phyloP scores from a whole-genome alignment of 2,797 vertebrate species.

The Chloroceryle amazona region DNA sequence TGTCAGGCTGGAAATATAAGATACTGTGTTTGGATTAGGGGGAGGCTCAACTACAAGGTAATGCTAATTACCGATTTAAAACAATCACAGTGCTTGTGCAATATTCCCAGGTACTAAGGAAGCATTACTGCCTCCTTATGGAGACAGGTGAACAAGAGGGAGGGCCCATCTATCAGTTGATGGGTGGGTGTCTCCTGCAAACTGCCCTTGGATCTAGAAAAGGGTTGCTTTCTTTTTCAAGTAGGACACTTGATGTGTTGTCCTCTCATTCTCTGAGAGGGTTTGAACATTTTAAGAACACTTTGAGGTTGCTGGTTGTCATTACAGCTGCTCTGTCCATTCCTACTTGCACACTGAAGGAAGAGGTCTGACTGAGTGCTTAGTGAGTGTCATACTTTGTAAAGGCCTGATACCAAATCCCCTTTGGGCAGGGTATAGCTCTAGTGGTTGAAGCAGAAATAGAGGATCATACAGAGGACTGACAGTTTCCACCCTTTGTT shows the following conservation, averaged over 20 bases:
- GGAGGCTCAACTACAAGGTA: not conserved
- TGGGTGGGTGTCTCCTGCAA: not conserved
- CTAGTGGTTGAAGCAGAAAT: not conserved
- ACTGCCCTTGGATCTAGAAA: not conserved
- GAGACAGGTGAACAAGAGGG: not conserved
- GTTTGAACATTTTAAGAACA: not conserved
- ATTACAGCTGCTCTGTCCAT: not conserved
- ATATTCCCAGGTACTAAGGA: not conserved
- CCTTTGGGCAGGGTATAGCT: not conserved
- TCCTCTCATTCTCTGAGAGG: not conserved
- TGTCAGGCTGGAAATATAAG: conserved; percentile 39
- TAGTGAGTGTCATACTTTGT: not conserved
- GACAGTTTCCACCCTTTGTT: not conserved
- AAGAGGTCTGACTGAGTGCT: not conserved
- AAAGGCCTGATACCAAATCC: not conserved
- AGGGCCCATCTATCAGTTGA: not conserved
- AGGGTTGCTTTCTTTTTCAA: not conserved
- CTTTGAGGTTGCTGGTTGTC: not conserved
- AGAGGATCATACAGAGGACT: not conserved
- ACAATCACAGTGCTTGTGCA: conserved; percentile 2
- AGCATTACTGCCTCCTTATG: not conserved
- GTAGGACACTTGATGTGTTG: not conserved
- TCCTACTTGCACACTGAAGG: not conserved
- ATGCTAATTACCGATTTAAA: conserved; percentile 4
- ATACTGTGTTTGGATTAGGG: not conserved